Base-by-base conservation (phyloP, 23 tunicate species). In the Trididemnum nubilum region DNA sequence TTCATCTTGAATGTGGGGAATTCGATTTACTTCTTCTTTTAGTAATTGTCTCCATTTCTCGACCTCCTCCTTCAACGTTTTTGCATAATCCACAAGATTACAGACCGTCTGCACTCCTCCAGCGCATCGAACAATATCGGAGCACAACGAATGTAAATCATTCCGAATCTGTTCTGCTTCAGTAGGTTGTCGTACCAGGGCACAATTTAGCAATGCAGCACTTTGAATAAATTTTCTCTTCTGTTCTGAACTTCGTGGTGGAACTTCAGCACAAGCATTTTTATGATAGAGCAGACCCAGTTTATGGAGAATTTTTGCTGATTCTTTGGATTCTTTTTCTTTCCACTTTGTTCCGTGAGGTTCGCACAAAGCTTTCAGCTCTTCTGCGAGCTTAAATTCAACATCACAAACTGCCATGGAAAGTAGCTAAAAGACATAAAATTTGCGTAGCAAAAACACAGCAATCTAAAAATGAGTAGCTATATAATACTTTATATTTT, bases 251-350 rank as follows among this genome's bases (percentile, higher is more conserved):
- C 54, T 44, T 9, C 9, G 9, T 44, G 15, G 54, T 7, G 54
- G 9, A 7, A 12, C n/a, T 12, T 61, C 67, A 3, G 26, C 26
- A 38, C 34, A 23, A 0, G 23, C 26, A 7, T 75, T 2, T n/a
- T n/a, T n/a, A 21, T 30, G 33, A 50, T 44, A 50, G 5, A 75
- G 30, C 59, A 38, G 25, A 4, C 80, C 80, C 9, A 75, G 26
- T 15, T 51, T 15, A 19, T 75, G 80, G 5, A 75, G 36, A 21
- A 75, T 44, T 29, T 75, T 75, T 1, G 80, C 64, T 75, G 80
- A 3, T 40, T 75, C 2, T 25, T 25, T 22, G 28, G 30, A 2
- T 25, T 75, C 28, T 4, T 44, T 40, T 75, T 50, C 31, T 75
- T 52, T 52, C 54, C 54, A 44, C 25, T 25, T 50, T 75, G 34